Conservation (phyloP, 2,113 vertebrate species). For the Pristiophorus japonicus region DNA sequence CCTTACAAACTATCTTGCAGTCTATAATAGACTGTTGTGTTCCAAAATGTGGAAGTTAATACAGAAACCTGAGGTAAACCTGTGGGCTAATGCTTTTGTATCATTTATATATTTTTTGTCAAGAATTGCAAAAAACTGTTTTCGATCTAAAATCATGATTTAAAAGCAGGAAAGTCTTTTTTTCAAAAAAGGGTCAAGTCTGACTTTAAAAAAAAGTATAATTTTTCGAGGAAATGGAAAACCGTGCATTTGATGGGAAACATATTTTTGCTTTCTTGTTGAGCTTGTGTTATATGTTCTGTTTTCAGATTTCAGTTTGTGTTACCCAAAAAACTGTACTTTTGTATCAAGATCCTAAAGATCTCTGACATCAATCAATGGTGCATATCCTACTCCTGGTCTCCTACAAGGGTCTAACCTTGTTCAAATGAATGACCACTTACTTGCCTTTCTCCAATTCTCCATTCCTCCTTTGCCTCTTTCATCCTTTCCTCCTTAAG, state of each 20-base stretch:
- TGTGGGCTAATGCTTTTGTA: too few relatives aligned
- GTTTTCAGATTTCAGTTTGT: background rate
- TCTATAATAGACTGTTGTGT: background rate
- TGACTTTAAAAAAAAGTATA: background rate
- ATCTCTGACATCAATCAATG: background rate
- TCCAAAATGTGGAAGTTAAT: background rate
- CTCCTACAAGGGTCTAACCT: background rate
- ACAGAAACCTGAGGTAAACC: background rate
- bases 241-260: background rate
- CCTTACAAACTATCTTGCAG: background rate
- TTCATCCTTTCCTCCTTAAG: background rate
- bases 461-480: background rate
- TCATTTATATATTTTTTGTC: background rate
- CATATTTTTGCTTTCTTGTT: background rate
- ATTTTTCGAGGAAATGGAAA: background rate
- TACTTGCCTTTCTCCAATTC: background rate
- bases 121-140: background rate
- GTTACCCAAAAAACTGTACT: background rate
- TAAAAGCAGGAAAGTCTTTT: background rate
- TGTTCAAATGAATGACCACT: background rate
- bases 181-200: background rate
- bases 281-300: background rate
- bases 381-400: background rate
- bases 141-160: background rate
- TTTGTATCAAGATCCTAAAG: background rate